phyloP scores from a whole-genome alignment of 1,140 invertebrate genomes.

The Pectinophora gossypiella region DNA sequence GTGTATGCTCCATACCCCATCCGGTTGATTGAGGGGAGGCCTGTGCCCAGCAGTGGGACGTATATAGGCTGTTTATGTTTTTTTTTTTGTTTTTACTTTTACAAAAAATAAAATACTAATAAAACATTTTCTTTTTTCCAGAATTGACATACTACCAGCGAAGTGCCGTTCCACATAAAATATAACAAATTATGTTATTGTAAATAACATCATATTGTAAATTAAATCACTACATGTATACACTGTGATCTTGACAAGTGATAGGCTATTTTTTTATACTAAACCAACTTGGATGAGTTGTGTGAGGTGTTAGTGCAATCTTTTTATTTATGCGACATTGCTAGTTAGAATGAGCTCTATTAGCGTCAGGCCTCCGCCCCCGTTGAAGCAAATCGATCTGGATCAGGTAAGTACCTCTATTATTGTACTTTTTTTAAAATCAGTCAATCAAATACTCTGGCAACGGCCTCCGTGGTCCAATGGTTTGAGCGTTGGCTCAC shows the following conservation, averaged over 20 bases:
- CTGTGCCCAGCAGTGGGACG: too few relatives aligned
- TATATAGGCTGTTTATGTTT: too few relatives aligned
- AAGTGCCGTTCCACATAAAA: constrained; percentile 21
- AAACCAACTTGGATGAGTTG: not conserved
- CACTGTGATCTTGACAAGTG: constrained; percentile 41
- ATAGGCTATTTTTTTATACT: not conserved
- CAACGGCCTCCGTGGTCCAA: too few relatives aligned
- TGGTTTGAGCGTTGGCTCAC: too few relatives aligned
- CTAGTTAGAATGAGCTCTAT: constrained; percentile 38
- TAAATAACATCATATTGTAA: constrained; percentile 34
- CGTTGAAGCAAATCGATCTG: constrained; percentile 89
- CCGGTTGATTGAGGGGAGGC: too few relatives aligned
- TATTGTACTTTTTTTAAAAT: constrained; percentile 7
- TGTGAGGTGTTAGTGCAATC: not conserved
- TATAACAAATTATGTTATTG: constrained; percentile 44
- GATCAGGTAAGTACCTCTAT: constrained; percentile 79
- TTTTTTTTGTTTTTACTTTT: too few relatives aligned
- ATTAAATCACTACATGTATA: not conserved
- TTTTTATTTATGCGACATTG: constrained; percentile 22
- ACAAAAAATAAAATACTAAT: not conserved
- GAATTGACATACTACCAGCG: constrained; percentile 22
- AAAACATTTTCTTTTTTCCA: constrained; percentile 26
- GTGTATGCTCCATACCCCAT: too few relatives aligned
- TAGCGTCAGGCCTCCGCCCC: constrained; percentile 52
- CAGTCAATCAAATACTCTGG: too few relatives aligned